Evolutionary conservation across 2,113 vertebrate genomes (phyloP), one percentile per base, ranked within the genome.

Genomic region (Neotoma lepida): DNA sequence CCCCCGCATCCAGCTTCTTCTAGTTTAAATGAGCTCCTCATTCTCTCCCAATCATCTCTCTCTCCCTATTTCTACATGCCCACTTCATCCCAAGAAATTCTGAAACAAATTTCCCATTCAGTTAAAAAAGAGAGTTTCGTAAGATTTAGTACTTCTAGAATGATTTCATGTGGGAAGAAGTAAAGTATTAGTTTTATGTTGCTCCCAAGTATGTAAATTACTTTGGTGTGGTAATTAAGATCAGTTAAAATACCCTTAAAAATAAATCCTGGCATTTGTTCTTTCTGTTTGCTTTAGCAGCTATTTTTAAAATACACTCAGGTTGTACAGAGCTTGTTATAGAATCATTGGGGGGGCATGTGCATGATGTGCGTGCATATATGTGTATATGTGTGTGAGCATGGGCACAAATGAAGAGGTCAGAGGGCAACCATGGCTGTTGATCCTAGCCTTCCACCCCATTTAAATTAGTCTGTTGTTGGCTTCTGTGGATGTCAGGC

Each of bases 181-280:
- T 58, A 44, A 94, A 15, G 0, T 74, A n/a, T 70, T 97, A 41
- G 22, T 92, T 86, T 90, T 70, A 91, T 41, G 41, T 56, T 56
- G 85, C 80, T 91, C 24, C 61, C 46, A 64, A 80, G 9, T 87
- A 81, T 95, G 26, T 41, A 88, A 89, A 93, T 87, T 93, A 94
- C 49, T 77, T 93, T 90, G 54, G 20, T 51, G 44, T 76, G 22
- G 7, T 6, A 66, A 77, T 95, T 92, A 63, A 64, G 66, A 6
- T 86, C 56, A 91, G 2, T 96, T 88, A 76, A 95, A 94, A 94
- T 98, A n/a, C 93, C 0, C 33, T 66, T 68, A 4, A 6, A 64
- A 17, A 94, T n/a, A n/a, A 89, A 2, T 89, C 28, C 85, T 94
- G 39, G 41, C n/a, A 5, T 13, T 33, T 85, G 20, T 20, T 74